Percentiles rank a stretch among this genome's conserved stretches.
Conservation (phyloP, 1,140 invertebrate genomes). For the Zaprionus vittiger region DNA sequence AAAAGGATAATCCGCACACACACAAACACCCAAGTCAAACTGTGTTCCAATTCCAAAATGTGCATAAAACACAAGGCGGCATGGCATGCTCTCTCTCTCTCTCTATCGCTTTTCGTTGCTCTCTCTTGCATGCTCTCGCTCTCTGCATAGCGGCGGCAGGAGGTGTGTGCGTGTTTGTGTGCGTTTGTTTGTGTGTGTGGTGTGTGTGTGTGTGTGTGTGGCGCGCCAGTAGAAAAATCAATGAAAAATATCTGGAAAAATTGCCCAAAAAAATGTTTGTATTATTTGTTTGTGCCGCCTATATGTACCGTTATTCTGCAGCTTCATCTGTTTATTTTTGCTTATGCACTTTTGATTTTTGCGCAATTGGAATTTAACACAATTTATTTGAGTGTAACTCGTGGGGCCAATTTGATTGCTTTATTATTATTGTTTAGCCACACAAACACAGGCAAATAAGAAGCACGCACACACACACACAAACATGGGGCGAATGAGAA, state of each 20-base stretch:
- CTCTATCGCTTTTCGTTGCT: background rate
- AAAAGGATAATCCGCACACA: conserved; percentile 70
- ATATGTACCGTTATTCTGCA: conserved; percentile 11
- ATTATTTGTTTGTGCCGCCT: conserved; percentile 52
- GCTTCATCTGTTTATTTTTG: background rate
- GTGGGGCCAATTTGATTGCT: conserved; percentile 45
- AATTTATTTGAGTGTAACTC: conserved; percentile 32
- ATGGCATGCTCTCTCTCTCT: conserved; percentile 34
- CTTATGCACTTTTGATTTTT: conserved; percentile 9
- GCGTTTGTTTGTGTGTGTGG: background rate
- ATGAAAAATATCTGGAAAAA: conserved; percentile 80
- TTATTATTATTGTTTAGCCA: conserved; percentile 54
- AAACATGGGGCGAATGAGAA: background rate
- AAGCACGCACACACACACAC: conserved; percentile 1
- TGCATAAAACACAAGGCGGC: conserved; percentile 66
- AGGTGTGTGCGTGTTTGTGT: conserved; percentile 44
- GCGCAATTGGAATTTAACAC: conserved; percentile 21
- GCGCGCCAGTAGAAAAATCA: conserved; percentile 77
- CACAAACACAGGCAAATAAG: conserved; percentile 17
- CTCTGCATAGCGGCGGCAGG: conserved; percentile 25
- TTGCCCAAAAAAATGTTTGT: conserved; percentile 60
- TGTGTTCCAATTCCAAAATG: conserved; percentile 64
- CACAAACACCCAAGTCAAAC: conserved; percentile 20
- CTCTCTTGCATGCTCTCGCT: conserved; percentile 21
- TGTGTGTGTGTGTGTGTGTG: conserved; percentile 23